These are phyloP conservation scores for Diadophis punctatus DNA, from an alignment of 2,113 vertebrate species.

Conservation along the genomic window DNA sequence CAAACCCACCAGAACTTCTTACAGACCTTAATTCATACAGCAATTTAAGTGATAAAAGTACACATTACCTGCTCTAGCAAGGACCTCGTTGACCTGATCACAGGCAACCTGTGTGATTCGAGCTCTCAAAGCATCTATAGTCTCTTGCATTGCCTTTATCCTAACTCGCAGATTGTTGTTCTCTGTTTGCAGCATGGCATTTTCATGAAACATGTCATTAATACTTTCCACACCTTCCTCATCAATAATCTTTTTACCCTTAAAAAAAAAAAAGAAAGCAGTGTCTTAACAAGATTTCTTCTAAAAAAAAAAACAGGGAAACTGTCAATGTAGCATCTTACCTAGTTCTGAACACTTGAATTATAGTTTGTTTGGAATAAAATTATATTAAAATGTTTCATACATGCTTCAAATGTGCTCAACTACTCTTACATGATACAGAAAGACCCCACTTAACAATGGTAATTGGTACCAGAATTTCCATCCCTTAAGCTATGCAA, in stretches of 20 bases:
- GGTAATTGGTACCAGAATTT: neutral
- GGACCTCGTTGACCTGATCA: constrained; percentile 86
- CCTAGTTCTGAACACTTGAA: neutral
- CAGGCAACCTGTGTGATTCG: constrained; percentile 88
- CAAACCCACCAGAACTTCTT: neutral
- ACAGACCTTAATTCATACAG: neutral
- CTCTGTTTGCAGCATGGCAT: constrained; percentile 95
- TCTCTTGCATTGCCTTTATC: constrained; percentile 99
- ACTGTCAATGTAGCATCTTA: neutral
- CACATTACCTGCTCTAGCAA: constrained; percentile 82
- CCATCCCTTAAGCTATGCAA: neutral
- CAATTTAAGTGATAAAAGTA: neutral
- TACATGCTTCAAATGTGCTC: neutral
- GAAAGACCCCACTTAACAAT: neutral
- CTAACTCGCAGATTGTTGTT: constrained; percentile 92
- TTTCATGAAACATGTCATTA: constrained; percentile 97
- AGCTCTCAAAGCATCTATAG: constrained; percentile 82
- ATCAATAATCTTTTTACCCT: constrained; percentile 95
- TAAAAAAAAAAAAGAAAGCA: neutral
- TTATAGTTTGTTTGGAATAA: neutral
- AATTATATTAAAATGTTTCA: neutral
- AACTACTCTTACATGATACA: neutral
- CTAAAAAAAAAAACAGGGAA: neutral
- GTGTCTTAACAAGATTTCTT: fast-evolving
- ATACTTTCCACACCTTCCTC: constrained; percentile 93